These are phyloP conservation scores for Pammene aurita DNA, from an alignment of 2,888 invertebrate species.

Conservation along the genomic window DNA sequence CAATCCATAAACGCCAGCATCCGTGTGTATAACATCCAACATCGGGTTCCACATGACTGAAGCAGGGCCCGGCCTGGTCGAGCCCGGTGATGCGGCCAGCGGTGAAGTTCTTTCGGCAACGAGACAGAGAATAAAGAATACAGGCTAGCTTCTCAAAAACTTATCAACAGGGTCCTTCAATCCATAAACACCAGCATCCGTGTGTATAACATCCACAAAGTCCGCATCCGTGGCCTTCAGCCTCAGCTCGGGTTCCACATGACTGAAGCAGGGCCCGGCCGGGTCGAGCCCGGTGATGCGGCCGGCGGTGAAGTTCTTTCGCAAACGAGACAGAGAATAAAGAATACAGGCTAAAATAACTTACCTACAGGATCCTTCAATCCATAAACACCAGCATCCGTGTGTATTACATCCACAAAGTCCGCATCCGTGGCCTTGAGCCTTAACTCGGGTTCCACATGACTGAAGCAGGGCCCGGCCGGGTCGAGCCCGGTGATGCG, in stretches of 20 bases:
- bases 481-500: constrained; percentile 72
- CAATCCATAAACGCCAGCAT: constrained; percentile 68
- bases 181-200: constrained; percentile 68
- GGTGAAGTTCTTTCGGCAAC: too few species aligned
- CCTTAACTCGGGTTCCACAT: constrained; percentile 33
- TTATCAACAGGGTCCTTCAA: constrained; percentile 62
- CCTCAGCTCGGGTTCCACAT: constrained; percentile 54
- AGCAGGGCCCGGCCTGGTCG: too few species aligned
- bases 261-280: constrained; percentile 74
- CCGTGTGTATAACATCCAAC: constrained; percentile 68
- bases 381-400: constrained; percentile 69
- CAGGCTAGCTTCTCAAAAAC: constrained; percentile 41
- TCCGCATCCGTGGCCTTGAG: constrained; percentile 56
- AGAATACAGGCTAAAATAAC: constrained; percentile 38
- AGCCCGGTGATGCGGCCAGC: too few species aligned
- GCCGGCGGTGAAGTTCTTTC: too few species aligned
- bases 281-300: constrained; percentile 73
- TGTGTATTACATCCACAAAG: constrained; percentile 70
- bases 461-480: constrained; percentile 50
- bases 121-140: too few species aligned
- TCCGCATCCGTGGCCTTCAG: constrained; percentile 61
- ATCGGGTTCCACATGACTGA: too few species aligned
- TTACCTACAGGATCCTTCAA: constrained; percentile 62
- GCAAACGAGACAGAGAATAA: too few species aligned
- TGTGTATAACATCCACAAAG: constrained; percentile 70